phyloP scores from a whole-genome alignment of 2,888 invertebrate species.

The Sipha maydis region DNA sequence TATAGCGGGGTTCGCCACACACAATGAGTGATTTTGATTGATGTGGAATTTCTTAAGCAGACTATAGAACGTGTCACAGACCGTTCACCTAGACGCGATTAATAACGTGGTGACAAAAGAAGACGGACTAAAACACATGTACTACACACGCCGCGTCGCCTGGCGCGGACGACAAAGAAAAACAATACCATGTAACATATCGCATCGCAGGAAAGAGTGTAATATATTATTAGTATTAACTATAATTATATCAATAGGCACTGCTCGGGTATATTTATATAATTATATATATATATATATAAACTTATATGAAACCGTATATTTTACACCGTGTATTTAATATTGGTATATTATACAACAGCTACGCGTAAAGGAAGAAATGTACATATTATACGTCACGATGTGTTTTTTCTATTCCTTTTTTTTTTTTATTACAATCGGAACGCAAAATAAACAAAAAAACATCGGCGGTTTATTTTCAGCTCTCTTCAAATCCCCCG shows the following conservation, averaged over 20 bases:
- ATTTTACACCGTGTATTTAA: neutral
- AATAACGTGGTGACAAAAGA: conserved; percentile 57
- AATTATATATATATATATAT: neutral
- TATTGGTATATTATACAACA: neutral
- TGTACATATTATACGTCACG: neutral
- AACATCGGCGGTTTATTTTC: conserved; percentile 51
- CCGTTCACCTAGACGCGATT: conserved; percentile 62
- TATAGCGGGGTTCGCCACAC: neutral
- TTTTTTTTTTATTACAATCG: conserved; percentile 1
- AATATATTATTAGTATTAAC: conserved; percentile 6
- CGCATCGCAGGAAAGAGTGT: neutral
- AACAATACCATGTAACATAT: conserved; percentile 33
- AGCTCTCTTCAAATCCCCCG: conserved; percentile 16
- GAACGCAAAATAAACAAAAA: conserved; percentile 40
- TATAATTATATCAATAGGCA: too few species aligned
- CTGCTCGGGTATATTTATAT: neutral
- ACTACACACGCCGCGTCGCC: neutral
- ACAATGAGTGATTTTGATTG: conserved; percentile 52
- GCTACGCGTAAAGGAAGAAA: neutral
- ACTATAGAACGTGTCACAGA: conserved; percentile 55
- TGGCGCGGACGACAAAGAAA: conserved; percentile 31
- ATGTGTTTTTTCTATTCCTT: neutral
- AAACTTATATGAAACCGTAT: too few species aligned
- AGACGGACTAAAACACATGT: conserved; percentile 42
- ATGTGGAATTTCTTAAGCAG: conserved; percentile 59